Evolutionary conservation across 1,140 invertebrate species (phyloP), one percentile per base, ranked within the genome.

Genomic region (Caenorhabditis tropicalis): DNA sequence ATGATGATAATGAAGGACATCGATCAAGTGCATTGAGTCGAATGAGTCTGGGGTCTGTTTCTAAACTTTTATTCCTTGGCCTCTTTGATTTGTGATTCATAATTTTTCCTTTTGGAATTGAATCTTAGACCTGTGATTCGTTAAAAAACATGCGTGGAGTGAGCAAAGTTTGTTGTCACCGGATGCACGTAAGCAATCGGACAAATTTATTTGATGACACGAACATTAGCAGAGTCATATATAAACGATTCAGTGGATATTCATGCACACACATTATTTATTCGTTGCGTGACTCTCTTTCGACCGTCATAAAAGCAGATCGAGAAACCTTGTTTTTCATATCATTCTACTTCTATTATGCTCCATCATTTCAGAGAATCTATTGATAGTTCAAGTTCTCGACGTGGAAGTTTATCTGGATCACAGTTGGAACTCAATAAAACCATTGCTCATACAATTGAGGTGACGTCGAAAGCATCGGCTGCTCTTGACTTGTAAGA

Each of bases 21-120:
- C 48, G 83, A 29, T 80, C 56, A 3, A 80, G 39, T 81, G 33
- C 83, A 4, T 48, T 85, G n/a, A 85, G 83, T 51, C 29, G 83
- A 70, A 85, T 85, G 83, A 85, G 83, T 39, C 21, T 70, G 21
- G 60, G 82, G 82, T 83, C 16, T 31, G 82, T 49, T 5, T 39
- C 39, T 46, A 33, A 21, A 74, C 15, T 39, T n/a, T 19, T 27
- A 27, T 10, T 29, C 19, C 10, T 1, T 27, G 27, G 24, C 10
- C 19, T 10, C 0, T 27, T 56, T 56, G 19, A 39, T 43, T 48
- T 24, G n/a, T 10, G 43, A n/a, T 6, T 48, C 7, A 15, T 36
- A 12, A 39, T 27, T 36, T n/a, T 51, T 4, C 49, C 21, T n/a
- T 51, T 51, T 21, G 19, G 10, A 74, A 21, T 31, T 19, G 7